Evolutionary conservation across 2,797 vertebrate genomes (phyloP).

Genomic region (Sebastes oblongus): DNA sequence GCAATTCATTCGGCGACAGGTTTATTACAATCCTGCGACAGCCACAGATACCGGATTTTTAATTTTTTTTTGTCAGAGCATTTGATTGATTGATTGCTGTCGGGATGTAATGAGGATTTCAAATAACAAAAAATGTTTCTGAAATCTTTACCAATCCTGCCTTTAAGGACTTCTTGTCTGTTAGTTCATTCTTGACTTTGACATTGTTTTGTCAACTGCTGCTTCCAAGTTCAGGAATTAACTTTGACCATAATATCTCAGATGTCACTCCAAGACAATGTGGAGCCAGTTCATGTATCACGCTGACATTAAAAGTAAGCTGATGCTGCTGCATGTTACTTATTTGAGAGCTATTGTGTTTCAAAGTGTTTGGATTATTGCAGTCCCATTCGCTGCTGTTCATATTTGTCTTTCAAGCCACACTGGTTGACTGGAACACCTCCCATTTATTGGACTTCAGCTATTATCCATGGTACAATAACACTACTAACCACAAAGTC

Average conservation of each 20-base stretch:
- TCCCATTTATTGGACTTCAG: neutral
- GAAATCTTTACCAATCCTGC: too few species aligned
- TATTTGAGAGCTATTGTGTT: neutral
- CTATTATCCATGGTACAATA: neutral
- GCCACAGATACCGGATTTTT: too few species aligned
- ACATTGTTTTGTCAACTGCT: neutral
- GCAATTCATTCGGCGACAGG: too few species aligned
- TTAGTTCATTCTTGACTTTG: neutral
- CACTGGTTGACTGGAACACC: neutral
- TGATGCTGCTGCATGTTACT: neutral
- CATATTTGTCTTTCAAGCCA: neutral
- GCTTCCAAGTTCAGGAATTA: neutral
- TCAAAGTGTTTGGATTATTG: slow-evolving; percentile 1
- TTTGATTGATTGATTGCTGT: too few species aligned
- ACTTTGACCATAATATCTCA: neutral
- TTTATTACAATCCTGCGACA: too few species aligned
- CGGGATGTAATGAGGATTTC: too few species aligned
- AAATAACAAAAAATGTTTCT: neutral
- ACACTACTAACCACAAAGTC: neutral
- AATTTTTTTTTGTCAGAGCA: too few species aligned
- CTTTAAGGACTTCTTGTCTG: neutral
- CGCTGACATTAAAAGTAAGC: neutral
- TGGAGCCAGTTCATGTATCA: neutral
- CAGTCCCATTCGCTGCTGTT: neutral
- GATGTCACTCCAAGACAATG: neutral